Conservation (phyloP, 2,113 vertebrate genomes). For the Tragelaphus strepsiceros region DNA sequence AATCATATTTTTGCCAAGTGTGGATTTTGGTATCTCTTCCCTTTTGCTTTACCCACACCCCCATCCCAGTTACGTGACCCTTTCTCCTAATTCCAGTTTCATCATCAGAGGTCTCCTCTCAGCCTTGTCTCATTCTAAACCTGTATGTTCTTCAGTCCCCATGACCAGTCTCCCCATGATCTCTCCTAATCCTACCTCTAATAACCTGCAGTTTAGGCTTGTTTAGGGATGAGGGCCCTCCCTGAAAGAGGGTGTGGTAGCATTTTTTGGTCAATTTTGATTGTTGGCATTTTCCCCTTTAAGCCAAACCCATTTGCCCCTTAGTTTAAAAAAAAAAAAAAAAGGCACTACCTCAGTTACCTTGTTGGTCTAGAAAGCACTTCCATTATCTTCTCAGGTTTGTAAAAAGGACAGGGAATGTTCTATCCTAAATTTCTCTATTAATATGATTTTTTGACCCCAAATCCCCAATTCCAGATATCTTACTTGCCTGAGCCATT, state of each 20-base stretch:
- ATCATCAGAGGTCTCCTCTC: neutral
- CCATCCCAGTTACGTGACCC: neutral
- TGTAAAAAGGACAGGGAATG: neutral
- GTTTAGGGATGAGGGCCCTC: neutral
- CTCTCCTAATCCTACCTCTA: neutral
- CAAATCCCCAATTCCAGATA: neutral
- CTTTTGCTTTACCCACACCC: conserved; percentile 35
- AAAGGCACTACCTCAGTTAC: neutral
- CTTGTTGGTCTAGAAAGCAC: neutral
- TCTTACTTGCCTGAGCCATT: neutral
- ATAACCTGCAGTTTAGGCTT: neutral
- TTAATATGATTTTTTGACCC: neutral
- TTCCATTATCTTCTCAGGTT: neutral
- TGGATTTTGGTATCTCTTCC: conserved; percentile 88
- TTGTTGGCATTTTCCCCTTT: neutral
- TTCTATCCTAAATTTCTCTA: neutral
- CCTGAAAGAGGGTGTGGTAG: neutral
- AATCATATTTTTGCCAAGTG: conserved; percentile 89
- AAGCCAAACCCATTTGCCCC: neutral
- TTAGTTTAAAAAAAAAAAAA: neutral
- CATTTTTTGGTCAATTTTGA: neutral
- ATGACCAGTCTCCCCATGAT: neutral
- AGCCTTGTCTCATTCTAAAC: neutral
- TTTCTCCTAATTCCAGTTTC: neutral
- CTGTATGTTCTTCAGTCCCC: neutral